Conservation (phyloP, 2,797 vertebrate genomes). For the Helicolenus hilgendorfi region DNA sequence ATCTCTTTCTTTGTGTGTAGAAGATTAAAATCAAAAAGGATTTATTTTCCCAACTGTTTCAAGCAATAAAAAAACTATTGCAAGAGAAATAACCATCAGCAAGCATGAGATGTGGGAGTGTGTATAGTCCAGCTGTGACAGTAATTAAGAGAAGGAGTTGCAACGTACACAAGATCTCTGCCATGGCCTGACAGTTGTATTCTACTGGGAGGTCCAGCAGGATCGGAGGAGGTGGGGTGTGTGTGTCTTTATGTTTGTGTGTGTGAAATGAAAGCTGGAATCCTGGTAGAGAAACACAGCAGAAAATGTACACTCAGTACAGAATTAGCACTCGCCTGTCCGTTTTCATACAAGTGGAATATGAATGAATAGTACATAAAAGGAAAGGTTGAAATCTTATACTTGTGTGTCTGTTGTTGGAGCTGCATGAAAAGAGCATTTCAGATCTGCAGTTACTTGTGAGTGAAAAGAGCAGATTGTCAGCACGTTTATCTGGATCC, state of each 20-base stretch:
- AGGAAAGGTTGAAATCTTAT: constrained; percentile 24
- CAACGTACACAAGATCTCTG: constrained; percentile 71
- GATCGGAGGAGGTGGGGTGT: background rate
- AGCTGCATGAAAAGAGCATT: constrained; percentile 17
- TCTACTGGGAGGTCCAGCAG: constrained; percentile 68
- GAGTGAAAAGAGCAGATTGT: constrained; percentile 17
- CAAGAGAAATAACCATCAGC: background rate
- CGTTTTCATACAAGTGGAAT: background rate
- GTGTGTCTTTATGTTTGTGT: constrained; percentile 9
- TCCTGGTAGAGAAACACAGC: background rate
- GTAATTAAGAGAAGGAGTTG: constrained; percentile 83
- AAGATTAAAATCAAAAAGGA: background rate
- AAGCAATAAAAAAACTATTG: background rate
- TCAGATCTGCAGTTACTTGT: constrained; percentile 12
- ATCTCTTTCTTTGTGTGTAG: background rate
- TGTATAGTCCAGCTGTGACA: constrained; percentile 35
- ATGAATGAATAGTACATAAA: constrained; percentile 41
- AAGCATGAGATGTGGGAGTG: background rate
- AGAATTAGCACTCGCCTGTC: constrained; percentile 32
- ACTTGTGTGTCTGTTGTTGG: constrained; percentile 7
- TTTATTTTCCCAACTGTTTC: background rate
- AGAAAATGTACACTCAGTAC: constrained; percentile 23
- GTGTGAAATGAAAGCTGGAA: constrained; percentile 25
- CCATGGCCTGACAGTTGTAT: constrained; percentile 67
- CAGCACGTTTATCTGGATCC: constrained; percentile 26